These are phyloP conservation scores for Deilephila porcellus DNA, from an alignment of 2,888 invertebrate genomes.

Conservation along the genomic window DNA sequence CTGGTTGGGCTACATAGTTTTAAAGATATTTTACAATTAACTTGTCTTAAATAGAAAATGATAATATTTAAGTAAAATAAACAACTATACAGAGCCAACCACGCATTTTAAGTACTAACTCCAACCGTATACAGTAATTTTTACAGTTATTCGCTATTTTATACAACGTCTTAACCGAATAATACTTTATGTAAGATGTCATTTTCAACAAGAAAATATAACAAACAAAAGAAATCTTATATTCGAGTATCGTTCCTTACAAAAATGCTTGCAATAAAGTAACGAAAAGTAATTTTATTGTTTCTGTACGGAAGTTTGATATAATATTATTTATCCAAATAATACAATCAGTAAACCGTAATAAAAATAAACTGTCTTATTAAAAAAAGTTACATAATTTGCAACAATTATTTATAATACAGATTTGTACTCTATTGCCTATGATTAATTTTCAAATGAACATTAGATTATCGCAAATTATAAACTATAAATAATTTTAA, in stretches of 20 bases:
- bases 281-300: neutral
- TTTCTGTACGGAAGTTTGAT: too few species aligned
- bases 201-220: neutral
- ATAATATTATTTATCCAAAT: neutral
- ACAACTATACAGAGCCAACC: neutral
- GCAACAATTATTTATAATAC: constrained; percentile 1
- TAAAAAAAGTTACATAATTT: neutral
- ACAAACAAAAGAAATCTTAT: neutral
- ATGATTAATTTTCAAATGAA: neutral
- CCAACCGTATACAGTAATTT: constrained; percentile 18
- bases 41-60: neutral
- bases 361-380: neutral
- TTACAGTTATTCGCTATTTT: constrained; percentile 31
- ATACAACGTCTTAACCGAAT: constrained; percentile 31
- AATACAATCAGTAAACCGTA: neutral
- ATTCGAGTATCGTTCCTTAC: too few species aligned
- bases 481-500: neutral
- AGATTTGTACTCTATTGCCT: constrained; percentile 3
- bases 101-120: neutral
- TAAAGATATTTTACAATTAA: too few species aligned
- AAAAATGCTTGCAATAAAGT: neutral
- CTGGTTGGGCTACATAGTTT: too few species aligned
- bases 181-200: constrained; percentile 34
- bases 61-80: neutral
- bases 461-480: neutral